phyloP scores from a whole-genome alignment of 2,797 vertebrate genomes.

The Molossus alvarezi region DNA sequence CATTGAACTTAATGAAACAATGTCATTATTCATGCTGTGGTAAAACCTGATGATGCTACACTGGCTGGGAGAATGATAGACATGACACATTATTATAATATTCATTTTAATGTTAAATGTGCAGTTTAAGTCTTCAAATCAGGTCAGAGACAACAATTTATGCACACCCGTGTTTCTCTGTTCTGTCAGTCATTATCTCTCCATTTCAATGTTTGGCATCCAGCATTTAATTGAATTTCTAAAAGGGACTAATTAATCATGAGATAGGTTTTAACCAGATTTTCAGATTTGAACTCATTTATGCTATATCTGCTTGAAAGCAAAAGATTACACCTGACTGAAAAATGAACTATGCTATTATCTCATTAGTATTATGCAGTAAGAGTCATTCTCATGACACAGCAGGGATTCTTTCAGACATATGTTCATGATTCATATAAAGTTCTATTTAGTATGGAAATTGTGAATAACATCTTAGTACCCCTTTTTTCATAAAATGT shows the following conservation, averaged over 20 bases:
- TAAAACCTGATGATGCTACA: background rate
- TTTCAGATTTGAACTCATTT: constrained; percentile 68
- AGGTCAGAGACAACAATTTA: constrained; percentile 53
- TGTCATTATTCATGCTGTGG: constrained; percentile 18
- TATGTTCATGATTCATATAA: constrained; percentile 41
- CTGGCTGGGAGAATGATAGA: constrained; percentile 43
- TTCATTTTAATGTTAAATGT: constrained; percentile 47
- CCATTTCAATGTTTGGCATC: constrained; percentile 43
- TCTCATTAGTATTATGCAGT: constrained; percentile 3
- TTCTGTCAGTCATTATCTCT: constrained; percentile 52
- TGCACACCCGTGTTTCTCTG: constrained; percentile 52
- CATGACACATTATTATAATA: constrained; percentile 26
- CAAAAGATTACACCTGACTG: constrained; percentile 56
- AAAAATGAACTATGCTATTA: constrained; percentile 56
- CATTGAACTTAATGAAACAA: constrained; percentile 61
- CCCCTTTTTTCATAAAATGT: background rate
- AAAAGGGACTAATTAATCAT: constrained; percentile 70
- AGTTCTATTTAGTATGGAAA: constrained; percentile 21
- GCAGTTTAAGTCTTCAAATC: constrained; percentile 51
- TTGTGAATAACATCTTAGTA: background rate
- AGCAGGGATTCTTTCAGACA: constrained; percentile 43
- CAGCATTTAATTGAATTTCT: constrained; percentile 64
- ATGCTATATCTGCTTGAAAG: constrained; percentile 53
- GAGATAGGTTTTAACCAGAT: constrained; percentile 57
- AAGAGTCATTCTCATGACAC: constrained; percentile 26